phyloP scores from a whole-genome alignment of 1,140 invertebrate genomes.

The Drosophila micromelanica region DNA sequence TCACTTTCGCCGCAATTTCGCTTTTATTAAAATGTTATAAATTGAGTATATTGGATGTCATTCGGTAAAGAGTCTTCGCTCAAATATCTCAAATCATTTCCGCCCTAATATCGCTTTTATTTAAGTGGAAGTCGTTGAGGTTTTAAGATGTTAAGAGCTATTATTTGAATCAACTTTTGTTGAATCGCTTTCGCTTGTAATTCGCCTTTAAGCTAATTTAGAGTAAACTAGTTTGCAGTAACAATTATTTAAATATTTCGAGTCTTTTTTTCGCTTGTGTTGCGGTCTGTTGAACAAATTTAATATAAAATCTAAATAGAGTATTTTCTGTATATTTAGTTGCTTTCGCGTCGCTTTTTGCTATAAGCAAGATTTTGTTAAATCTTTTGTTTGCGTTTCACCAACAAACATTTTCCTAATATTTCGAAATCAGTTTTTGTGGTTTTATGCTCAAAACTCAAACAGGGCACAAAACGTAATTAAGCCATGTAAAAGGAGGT shows the following conservation, averaged over 20 bases:
- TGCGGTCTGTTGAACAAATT: neutral
- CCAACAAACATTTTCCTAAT: constrained; percentile 18
- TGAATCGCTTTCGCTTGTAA: too few relatives aligned
- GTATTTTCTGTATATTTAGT: neutral
- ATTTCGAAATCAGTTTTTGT: constrained; percentile 14
- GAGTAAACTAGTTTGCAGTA: too few relatives aligned
- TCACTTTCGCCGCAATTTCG: neutral
- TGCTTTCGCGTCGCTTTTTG: neutral
- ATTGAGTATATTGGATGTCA: neutral
- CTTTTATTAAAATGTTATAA: neutral
- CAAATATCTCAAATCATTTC: neutral
- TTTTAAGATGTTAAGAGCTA: too few relatives aligned
- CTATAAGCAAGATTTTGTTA: neutral
- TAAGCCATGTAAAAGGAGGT: constrained; percentile 13
- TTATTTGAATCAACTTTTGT: too few relatives aligned
- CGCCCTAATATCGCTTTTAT: neutral
- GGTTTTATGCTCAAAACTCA: neutral
- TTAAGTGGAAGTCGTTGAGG: too few relatives aligned
- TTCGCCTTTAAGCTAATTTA: too few relatives aligned
- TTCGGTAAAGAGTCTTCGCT: too few relatives aligned
- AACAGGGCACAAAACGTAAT: constrained; percentile 22
- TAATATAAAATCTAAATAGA: neutral
- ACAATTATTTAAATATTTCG: too few relatives aligned
- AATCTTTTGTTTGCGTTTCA: constrained; percentile 27
- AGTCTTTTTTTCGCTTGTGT: too few relatives aligned